Evolutionary conservation across 2,113 vertebrate species (phyloP).

Genomic region (Drymodes brunneopygia): DNA sequence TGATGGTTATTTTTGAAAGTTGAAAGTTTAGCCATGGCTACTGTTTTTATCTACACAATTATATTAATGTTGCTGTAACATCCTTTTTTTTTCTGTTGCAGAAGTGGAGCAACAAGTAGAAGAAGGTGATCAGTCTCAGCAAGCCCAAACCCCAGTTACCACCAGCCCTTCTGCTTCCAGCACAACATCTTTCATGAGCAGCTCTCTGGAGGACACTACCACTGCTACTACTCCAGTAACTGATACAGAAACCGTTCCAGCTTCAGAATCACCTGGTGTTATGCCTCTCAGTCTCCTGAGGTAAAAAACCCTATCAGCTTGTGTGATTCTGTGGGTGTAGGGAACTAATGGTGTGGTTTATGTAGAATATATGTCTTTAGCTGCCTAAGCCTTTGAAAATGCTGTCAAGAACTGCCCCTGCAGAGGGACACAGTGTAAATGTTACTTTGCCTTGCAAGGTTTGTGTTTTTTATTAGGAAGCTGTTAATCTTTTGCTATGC

Average conservation of each 20-base stretch:
- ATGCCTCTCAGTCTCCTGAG: conserved; percentile 98
- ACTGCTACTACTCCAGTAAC: conserved; percentile 97
- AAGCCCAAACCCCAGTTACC: conserved; percentile 93
- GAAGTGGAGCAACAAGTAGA: conserved; percentile 85
- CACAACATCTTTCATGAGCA: conserved; percentile 98
- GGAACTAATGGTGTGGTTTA: not conserved
- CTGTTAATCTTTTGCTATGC: not conserved
- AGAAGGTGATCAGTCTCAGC: conserved; percentile 82
- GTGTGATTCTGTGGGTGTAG: not conserved
- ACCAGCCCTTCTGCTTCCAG: conserved; percentile 97
- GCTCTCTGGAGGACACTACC: conserved; percentile 95
- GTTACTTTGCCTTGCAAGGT: not conserved
- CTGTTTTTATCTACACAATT: not conserved
- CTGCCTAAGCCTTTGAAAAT: not conserved
- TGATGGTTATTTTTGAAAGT: not conserved
- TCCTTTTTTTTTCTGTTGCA: conserved; percentile 30
- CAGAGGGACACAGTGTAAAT: not conserved
- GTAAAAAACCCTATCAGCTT: conserved; percentile 51
- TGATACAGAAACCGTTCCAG: conserved; percentile 92
- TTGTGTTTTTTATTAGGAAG: not conserved
- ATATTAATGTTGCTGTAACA: not conserved
- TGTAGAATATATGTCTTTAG: not conserved
- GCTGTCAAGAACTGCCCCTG: not conserved
- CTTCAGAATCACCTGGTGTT: conserved; percentile 92
- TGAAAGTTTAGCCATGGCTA: not conserved